Percentiles rank a stretch among this genome's conserved stretches.
Conservation (phyloP, 2,888 invertebrate species). For the Monoplex corrugatus region DNA sequence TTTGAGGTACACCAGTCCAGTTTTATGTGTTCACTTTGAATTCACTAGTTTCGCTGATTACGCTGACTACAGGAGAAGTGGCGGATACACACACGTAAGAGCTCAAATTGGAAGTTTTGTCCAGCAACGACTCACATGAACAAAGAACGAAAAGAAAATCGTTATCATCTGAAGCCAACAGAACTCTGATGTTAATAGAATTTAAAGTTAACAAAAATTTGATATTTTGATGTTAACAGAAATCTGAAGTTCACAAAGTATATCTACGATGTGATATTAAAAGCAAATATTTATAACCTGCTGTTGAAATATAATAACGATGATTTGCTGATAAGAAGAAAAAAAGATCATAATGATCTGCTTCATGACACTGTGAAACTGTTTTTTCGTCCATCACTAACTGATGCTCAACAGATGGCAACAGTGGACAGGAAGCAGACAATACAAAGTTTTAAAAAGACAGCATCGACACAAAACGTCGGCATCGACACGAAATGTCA, state of each 20-base stretch:
- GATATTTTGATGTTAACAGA: too few species aligned
- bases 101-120: slow-evolving; percentile 45
- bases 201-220: too few species aligned
- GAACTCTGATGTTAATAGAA: too few species aligned
- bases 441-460: not conserved
- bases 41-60: not conserved
- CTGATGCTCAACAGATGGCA: not conserved
- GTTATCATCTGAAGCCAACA: too few species aligned
- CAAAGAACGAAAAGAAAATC: too few species aligned
- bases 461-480: not conserved
- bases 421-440: not conserved
- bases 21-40: not conserved
- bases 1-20: not conserved
- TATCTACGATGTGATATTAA: too few species aligned
- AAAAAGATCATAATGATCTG: not conserved
- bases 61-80: not conserved
- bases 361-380: slow-evolving; percentile 33
- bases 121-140: slow-evolving; percentile 44
- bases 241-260: too few species aligned
- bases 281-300: too few species aligned
- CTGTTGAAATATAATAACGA: too few species aligned
- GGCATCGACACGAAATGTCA: not conserved
- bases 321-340: too few species aligned
- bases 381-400: slow-evolving; percentile 40
- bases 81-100: not conserved